A percentile compares a stretch with the other conserved stretches of the same genome.
Conservation (phyloP, 2,113 vertebrate genomes). For the Paramisgurnus dabryanus region DNA sequence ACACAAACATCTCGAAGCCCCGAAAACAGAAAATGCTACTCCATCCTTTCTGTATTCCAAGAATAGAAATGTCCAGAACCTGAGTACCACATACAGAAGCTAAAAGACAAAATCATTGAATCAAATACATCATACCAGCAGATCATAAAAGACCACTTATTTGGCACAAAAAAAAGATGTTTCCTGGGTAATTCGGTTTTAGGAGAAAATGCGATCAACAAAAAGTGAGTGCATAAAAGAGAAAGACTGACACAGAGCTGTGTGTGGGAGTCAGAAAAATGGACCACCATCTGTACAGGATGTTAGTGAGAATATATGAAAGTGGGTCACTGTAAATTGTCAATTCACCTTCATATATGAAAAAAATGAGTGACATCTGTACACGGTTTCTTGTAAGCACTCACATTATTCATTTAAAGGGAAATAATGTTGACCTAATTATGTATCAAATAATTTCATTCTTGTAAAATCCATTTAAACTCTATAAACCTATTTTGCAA, state of each 20-base stretch:
- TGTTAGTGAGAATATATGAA: slow-evolving; percentile 27
- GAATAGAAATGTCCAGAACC: slow-evolving; percentile 13
- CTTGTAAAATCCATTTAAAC: not conserved
- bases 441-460: not conserved
- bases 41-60: not conserved
- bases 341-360: not conserved
- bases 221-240: not conserved
- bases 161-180: slow-evolving; percentile 30
- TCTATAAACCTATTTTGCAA: too few relatives aligned
- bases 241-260: not conserved
- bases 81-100: slow-evolving; percentile 31
- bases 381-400: slow-evolving; percentile 2
- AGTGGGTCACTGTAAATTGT: not conserved
- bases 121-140: slow-evolving; percentile 1
- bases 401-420: not conserved
- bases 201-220: not conserved
- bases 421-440: slow-evolving; percentile 4
- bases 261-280: slow-evolving; percentile 14
- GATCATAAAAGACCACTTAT: not conserved
- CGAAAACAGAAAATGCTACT: slow-evolving; percentile 8
- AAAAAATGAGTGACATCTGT: not conserved
- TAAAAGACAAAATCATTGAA: not conserved
- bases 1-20: not conserved
- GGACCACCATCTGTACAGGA: slow-evolving; percentile 38
- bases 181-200: slow-evolving; percentile 13